Conservation (phyloP, 2,113 vertebrate genomes). For the Meles meles region DNA sequence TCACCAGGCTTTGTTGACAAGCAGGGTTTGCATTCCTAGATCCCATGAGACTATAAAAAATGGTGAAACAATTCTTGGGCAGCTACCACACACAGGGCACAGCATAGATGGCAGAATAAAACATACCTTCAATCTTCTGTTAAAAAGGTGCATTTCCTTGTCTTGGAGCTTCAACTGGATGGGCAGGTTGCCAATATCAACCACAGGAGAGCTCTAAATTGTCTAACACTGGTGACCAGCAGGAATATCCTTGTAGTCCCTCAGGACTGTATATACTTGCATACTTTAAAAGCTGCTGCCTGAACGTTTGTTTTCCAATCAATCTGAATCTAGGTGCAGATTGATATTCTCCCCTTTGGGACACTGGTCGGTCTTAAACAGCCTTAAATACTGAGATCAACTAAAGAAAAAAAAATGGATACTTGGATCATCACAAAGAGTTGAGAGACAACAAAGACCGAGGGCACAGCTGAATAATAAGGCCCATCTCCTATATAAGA, state of each 20-base stretch:
- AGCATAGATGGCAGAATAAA: background rate
- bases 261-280: background rate
- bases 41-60: background rate
- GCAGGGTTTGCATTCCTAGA: background rate
- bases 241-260: background rate
- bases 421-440: background rate
- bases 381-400: background rate
- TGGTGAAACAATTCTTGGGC: background rate
- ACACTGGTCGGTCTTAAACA: background rate
- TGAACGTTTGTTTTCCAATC: background rate
- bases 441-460: background rate
- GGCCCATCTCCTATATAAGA: background rate
- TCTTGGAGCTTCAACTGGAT: background rate
- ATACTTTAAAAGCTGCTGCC: background rate
- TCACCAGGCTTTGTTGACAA: background rate
- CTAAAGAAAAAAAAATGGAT: background rate
- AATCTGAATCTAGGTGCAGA: background rate
- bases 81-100: background rate
- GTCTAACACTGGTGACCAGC: background rate
- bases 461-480: background rate
- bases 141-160: background rate
- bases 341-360: background rate
- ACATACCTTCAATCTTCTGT: background rate
- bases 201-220: background rate
- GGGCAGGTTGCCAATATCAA: background rate